Base-by-base conservation (phyloP, 1,140 invertebrate species). In the Procambarus virginalis region DNA sequence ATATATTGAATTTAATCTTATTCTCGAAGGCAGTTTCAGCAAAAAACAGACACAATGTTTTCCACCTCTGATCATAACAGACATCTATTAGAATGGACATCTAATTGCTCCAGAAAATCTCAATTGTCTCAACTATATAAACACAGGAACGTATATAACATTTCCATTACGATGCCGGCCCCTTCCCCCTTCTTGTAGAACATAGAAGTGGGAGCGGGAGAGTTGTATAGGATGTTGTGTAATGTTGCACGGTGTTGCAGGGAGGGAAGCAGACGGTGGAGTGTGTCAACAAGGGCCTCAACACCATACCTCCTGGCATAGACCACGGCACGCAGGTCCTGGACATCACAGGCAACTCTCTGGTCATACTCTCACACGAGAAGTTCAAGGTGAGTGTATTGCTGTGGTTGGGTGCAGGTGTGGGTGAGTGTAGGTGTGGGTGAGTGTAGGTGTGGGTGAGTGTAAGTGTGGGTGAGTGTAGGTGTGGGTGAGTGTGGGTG, bases 211-310 rank as follows among this genome's bases (percentile, higher is more conserved):
- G n/a, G n/a, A n/a, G n/a, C n/a, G n/a, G n/a, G n/a, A n/a, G n/a
- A n/a, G n/a, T 34, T 55, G 51, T 4, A 55, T 55, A 55, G n/a
- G 80, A 68, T 20, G 22, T 2, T 48, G n/a, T 8, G 20, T 75
- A 51, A 49, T 76, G 45, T 77, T 85, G 51, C 2, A 4, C 12
- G n/a, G 78, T 75, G 45, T 89, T 84, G 17, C 82, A 98, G 94
- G 96, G 96, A 92, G 97, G 97, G 88, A 98, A 98, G 94, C 96
- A 97, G 93, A 97, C 97, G 46, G 97, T 98, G 45, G 97, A 98
- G 94, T 98, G 97, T 94, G 95, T 96, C 86, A 96, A 97, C 93
- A 96, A 96, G 22, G 96, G 95, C 55, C 95, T 98, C 78, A 97
- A 96, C 91, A 96, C 95, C 68, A 96, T 98, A 88, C 98, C 97